These are phyloP conservation scores for Neomicropteryx cornuta DNA, from an alignment of 1,140 invertebrate species.

Conservation along the genomic window DNA sequence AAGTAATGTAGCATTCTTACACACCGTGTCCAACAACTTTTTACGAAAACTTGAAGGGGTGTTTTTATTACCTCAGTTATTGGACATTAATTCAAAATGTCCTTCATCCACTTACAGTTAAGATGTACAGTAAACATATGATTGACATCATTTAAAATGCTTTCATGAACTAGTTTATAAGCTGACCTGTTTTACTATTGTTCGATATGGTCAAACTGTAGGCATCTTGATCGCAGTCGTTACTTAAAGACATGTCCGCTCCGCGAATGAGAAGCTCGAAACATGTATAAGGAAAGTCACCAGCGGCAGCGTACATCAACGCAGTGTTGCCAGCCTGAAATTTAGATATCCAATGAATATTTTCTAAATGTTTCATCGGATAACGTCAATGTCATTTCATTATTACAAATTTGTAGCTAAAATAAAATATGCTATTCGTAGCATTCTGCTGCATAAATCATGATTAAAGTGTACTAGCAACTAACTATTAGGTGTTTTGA, in stretches of 20 bases:
- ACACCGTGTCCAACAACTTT: too few relatives aligned
- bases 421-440: too few relatives aligned
- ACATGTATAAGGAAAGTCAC: conserved; percentile 77
- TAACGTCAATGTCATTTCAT: not conserved
- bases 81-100: too few relatives aligned
- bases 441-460: too few relatives aligned
- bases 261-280: conserved; percentile 67
- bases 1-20: too few relatives aligned
- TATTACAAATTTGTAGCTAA: too few relatives aligned
- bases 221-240: conserved; percentile 71
- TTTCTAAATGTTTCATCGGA: not conserved
- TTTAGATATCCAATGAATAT: conserved; percentile 11
- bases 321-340: conserved; percentile 73
- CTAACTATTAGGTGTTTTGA: too few relatives aligned
- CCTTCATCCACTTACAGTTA: not conserved
- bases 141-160: conserved; percentile 4
- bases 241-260: conserved; percentile 66
- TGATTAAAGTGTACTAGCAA: too few relatives aligned
- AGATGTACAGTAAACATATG: conserved; percentile 6
- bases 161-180: conserved; percentile 6
- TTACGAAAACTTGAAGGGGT: too few relatives aligned
- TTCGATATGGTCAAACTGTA: conserved; percentile 66
- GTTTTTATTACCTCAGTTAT: too few relatives aligned
- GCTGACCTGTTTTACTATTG: conserved; percentile 46
- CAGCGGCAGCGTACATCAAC: conserved; percentile 78